Percentiles rank a stretch among this genome's conserved stretches.
phyloP scores from a whole-genome alignment of 2,888 invertebrate species.

The Oxyscelio sp. region DNA sequence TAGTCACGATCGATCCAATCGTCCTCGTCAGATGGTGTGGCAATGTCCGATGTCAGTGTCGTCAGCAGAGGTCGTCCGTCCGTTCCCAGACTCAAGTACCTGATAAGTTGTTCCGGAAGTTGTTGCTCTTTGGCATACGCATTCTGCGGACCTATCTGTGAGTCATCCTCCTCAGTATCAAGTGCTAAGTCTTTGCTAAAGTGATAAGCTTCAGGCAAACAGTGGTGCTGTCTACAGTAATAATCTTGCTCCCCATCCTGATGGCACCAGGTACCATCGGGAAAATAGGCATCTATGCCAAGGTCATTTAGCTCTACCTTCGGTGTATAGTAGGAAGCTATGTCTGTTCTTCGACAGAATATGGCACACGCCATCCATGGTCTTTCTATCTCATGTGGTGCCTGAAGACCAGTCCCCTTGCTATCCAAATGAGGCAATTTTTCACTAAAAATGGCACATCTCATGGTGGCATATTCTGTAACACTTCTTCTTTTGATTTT shows the following conservation, averaged over 20 bases:
- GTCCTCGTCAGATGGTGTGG: conserved; percentile 88
- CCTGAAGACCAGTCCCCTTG: conserved; percentile 92
- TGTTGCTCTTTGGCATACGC: conserved; percentile 89
- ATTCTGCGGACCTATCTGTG: conserved; percentile 91
- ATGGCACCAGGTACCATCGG: conserved; percentile 95
- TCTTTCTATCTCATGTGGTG: conserved; percentile 92
- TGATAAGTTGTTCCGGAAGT: conserved; percentile 89
- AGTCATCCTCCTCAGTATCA: conserved; percentile 86
- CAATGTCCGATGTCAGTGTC: conserved; percentile 89
- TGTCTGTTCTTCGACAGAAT: conserved; percentile 92
- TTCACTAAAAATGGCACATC: conserved; percentile 91
- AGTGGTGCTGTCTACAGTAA: conserved; percentile 93
- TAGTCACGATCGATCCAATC: conserved; percentile 93
- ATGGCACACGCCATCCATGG: conserved; percentile 95
- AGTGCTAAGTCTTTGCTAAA: conserved; percentile 82
- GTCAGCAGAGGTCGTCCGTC: conserved; percentile 91
- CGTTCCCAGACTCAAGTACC: conserved; percentile 91
- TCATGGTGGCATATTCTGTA: conserved; percentile 90
- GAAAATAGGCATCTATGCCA: conserved; percentile 93
- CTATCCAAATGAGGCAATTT: conserved; percentile 91
- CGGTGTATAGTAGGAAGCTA: conserved; percentile 93
- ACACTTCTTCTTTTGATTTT: conserved; percentile 89
- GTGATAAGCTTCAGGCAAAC: conserved; percentile 90
- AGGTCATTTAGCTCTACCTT: conserved; percentile 93
- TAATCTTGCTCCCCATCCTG: conserved; percentile 90